A percentile compares a stretch with the other conserved stretches of the same genome.
Evolutionary conservation across 2,888 invertebrate species (phyloP).

Genomic region (Micoletzkya japonica): DNA sequence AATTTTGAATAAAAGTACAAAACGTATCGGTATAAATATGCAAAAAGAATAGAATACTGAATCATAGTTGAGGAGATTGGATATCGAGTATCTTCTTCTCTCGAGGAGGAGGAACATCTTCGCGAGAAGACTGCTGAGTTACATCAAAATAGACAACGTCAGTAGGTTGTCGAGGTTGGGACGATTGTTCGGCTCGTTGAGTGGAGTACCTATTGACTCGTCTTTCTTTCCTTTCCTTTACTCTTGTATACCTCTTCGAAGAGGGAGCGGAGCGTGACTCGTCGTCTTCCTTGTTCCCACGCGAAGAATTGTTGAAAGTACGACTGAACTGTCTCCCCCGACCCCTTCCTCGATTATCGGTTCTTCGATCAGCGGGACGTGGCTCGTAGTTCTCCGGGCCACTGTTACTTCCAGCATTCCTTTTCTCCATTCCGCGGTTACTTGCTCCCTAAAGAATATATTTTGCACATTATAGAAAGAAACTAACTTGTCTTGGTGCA

Average conservation of each 20-base stretch:
- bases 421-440: background rate
- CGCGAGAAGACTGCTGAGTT: background rate
- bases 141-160: conserved; percentile 22
- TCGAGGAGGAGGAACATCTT: background rate
- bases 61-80: no score
- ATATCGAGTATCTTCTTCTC: conserved; percentile 22
- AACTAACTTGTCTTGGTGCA: background rate
- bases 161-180: conserved; percentile 4
- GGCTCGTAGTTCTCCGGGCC: background rate
- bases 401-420: background rate
- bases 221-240: background rate
- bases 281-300: background rate
- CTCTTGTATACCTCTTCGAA: background rate
- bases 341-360: background rate
- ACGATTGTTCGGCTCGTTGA: background rate
- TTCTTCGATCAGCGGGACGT: conserved; percentile 14
- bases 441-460: no score
- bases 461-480: no score
- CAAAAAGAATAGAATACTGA: no score
- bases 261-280: no score
- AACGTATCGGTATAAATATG: no score
- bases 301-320: conserved; percentile 14
- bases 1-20: no score
- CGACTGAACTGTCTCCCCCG: conserved; percentile 4
- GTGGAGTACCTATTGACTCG: conserved; percentile 7